Percentiles rank a stretch among this genome's conserved stretches.
These are phyloP conservation scores for Bradypodion pumilum DNA, from an alignment of 2,797 vertebrate species.

Conservation along the genomic window DNA sequence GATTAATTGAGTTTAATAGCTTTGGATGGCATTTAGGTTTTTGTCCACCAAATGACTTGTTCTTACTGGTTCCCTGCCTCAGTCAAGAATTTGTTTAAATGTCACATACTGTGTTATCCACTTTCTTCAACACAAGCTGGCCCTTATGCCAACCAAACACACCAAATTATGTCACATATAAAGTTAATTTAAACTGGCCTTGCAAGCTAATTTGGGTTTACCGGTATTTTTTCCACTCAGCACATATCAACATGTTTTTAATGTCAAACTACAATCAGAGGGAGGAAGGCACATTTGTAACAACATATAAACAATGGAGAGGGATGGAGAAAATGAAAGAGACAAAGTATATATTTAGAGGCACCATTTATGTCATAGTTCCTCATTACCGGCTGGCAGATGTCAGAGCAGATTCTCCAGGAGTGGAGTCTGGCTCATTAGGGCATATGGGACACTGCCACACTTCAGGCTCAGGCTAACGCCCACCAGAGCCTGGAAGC, in stretches of 20 bases:
- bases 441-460: no score
- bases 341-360: not conserved
- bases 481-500: no score
- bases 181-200: not conserved
- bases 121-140: not conserved
- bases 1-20: not conserved
- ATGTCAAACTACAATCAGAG: not conserved
- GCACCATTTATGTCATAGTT: not conserved
- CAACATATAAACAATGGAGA: not conserved
- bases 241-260: not conserved
- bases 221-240: not conserved
- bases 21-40: not conserved
- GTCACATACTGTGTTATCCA: not conserved
- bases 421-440: no score
- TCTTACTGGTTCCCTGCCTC: not conserved
- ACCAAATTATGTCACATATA: not conserved
- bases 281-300: not conserved
- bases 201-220: no score
- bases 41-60: not conserved
- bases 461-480: no score
- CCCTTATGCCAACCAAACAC: not conserved
- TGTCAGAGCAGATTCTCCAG: not conserved
- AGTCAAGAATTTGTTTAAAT: not conserved
- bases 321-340: not conserved
- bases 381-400: not conserved